These are phyloP conservation scores for Teleopsis dalmanni DNA, from an alignment of 1,140 invertebrate species.

Conservation along the genomic window DNA sequence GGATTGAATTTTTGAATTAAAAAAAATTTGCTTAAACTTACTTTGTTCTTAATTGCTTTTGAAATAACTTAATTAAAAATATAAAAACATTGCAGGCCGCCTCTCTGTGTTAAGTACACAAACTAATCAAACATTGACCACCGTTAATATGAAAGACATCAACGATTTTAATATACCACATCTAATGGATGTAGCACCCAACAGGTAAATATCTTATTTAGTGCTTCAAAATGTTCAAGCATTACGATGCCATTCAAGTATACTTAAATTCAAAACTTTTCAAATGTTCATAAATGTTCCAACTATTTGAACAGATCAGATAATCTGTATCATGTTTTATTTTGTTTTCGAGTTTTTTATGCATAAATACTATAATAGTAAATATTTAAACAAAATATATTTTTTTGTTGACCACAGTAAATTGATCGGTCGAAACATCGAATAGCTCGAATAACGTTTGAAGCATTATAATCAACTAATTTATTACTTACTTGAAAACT, in stretches of 20 bases:
- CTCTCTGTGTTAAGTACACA: slow-evolving; percentile 42
- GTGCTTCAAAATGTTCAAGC: not conserved
- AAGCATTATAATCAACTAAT: no score
- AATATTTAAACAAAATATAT: no score
- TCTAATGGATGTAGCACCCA: slow-evolving; percentile 30
- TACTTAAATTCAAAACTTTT: not conserved
- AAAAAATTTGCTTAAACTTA: not conserved
- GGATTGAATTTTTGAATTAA: not conserved
- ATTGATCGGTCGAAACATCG: no score
- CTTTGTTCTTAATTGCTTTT: not conserved
- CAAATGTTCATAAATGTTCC: not conserved
- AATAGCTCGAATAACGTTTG: no score
- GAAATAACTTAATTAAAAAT: not conserved
- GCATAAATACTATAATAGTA: no score
- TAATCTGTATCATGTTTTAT: not conserved
- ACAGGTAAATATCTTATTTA: slow-evolving; percentile 20
- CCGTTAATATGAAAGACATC: slow-evolving; percentile 37
- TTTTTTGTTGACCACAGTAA: no score
- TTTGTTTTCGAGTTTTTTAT: no score
- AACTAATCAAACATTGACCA: slow-evolving; percentile 38
- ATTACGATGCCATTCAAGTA: not conserved
- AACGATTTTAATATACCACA: slow-evolving; percentile 35
- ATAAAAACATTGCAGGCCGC: slow-evolving; percentile 22
- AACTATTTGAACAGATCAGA: not conserved
- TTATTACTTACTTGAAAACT: not conserved